Conservation (phyloP, 2,113 vertebrate species). For the Upupa epops region DNA sequence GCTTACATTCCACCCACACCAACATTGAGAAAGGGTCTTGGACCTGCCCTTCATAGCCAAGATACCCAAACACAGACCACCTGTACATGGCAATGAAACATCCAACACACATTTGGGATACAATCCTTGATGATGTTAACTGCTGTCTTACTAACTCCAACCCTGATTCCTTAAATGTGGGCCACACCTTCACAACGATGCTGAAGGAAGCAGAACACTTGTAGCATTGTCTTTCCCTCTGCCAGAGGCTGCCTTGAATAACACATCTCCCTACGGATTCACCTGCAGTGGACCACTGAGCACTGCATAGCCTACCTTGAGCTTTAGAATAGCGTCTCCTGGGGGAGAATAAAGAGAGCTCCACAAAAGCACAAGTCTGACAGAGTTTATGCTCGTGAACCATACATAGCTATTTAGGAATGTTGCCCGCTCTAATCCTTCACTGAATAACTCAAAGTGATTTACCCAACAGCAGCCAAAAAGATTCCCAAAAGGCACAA, state of each 20-base stretch:
- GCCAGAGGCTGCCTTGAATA: not conserved
- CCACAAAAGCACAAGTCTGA: not conserved
- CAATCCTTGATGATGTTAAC: no score
- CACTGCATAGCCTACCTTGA: fast-evolving
- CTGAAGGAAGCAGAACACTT: not conserved
- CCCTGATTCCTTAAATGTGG: not conserved
- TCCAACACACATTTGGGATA: not conserved
- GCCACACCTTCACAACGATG: fast-evolving
- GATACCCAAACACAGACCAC: not conserved
- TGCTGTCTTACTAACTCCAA: not conserved
- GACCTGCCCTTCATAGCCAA: not conserved
- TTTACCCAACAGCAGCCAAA: not conserved
- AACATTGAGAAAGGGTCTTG: not conserved
- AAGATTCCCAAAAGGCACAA: not conserved
- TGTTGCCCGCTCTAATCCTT: not conserved
- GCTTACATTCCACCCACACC: fast-evolving
- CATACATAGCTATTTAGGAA: not conserved
- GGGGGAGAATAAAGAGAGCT: not conserved
- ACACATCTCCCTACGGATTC: fast-evolving
- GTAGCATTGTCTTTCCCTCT: not conserved
- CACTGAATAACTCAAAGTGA: not conserved
- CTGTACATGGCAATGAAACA: not conserved
- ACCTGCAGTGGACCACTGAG: fast-evolving
- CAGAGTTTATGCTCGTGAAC: not conserved
- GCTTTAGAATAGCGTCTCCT: not conserved